Percentiles rank a stretch among this genome's conserved stretches.
Evolutionary conservation across 2,888 invertebrate genomes (phyloP).

Genomic region (Parelbella ahira): DNA sequence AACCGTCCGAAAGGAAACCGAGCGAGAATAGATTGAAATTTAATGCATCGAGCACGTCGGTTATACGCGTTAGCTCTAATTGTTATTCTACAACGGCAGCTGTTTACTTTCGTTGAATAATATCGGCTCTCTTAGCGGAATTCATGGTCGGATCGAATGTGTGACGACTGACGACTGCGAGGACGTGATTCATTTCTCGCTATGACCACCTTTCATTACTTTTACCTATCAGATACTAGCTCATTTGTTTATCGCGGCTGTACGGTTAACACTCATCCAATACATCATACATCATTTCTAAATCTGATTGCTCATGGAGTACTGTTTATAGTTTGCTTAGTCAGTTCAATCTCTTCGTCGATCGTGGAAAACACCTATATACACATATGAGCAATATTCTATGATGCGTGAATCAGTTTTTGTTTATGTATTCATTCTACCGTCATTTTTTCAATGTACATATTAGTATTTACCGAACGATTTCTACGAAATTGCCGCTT

Average conservation of each 20-base stretch:
- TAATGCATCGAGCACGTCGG: conserved; percentile 66
- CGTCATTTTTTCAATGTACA: conserved; percentile 10
- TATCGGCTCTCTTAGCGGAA: conserved; percentile 55
- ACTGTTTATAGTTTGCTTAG: no score
- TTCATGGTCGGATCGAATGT: conserved; percentile 47
- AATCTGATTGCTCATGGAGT: no score
- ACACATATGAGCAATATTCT: no score
- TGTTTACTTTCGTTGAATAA: conserved; percentile 77
- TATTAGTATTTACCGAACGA: no score
- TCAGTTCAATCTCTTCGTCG: no score
- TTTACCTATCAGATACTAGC: no score
- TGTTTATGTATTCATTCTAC: conserved; percentile 21
- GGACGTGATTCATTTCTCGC: conserved; percentile 52
- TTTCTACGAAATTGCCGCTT: neutral
- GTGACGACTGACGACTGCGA: conserved; percentile 36
- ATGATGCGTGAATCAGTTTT: conserved; percentile 24
- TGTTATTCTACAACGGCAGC: conserved; percentile 71
- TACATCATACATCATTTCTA: no score
- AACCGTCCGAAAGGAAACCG: conserved; percentile 73
- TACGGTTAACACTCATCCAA: no score
- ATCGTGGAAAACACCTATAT: no score
- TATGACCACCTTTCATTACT: no score
- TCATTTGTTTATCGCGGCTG: no score
- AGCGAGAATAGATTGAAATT: conserved; percentile 76
- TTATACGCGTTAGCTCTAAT: conserved; percentile 61